Evolutionary conservation across 2,113 vertebrate genomes (phyloP).

Genomic region (Tyto alba): DNA sequence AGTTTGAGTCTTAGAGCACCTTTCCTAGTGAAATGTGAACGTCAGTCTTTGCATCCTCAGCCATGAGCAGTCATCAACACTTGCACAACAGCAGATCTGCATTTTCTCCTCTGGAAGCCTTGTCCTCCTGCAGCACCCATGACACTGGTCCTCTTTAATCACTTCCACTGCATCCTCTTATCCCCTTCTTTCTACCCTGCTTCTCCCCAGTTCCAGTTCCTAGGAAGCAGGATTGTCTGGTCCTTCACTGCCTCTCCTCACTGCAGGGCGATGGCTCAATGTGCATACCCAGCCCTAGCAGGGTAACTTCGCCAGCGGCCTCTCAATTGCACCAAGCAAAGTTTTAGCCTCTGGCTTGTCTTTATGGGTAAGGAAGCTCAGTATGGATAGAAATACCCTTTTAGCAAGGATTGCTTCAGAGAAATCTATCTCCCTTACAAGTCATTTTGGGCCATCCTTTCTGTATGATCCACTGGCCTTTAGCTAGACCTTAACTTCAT

Average conservation of each 20-base stretch:
- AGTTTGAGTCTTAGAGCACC: background rate
- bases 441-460: background rate
- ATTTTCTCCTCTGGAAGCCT: background rate
- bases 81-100: background rate
- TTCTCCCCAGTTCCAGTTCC: background rate
- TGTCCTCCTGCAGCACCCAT: background rate
- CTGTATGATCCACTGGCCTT: background rate
- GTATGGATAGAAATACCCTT: background rate
- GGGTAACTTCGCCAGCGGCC: background rate
- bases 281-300: background rate
- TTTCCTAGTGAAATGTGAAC: background rate
- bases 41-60: background rate
- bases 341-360: background rate
- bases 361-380: background rate
- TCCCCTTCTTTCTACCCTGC: background rate
- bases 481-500: background rate
- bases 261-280: background rate
- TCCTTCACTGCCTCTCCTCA: background rate
- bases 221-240: background rate
- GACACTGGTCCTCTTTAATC: background rate
- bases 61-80: background rate
- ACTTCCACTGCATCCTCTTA: background rate
- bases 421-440: background rate
- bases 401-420: no score
- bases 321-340: background rate